Base-by-base conservation (phyloP, 2,113 vertebrate species). In the Penelope pileata region DNA sequence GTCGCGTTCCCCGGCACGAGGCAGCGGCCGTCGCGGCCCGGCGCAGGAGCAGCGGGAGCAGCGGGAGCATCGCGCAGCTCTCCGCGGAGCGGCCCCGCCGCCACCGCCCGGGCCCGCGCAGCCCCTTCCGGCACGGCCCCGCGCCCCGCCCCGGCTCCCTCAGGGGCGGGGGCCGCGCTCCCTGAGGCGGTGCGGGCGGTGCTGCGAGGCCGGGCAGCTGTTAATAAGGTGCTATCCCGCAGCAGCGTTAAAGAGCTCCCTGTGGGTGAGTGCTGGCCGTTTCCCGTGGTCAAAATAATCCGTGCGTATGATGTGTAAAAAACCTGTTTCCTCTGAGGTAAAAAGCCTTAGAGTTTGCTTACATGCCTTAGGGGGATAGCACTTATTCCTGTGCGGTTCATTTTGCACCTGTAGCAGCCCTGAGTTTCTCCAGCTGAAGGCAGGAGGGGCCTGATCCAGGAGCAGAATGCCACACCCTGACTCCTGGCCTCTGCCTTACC, bases 221-320 rank as follows among this genome's bases (percentile, higher is more conserved):
- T 4, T 0, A 3, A 2, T 8, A 6, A 12, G 22, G 0, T 40
- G 16, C 48, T 27, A 0, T 0, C 7, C 4, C 0, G 32, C 8
- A 22, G 2, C 59, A 27, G 3, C 27, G 3, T 0, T 0, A 14
- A 7, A 4, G 17, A 0, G 51, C 3, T 8, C 8, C 1, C 4
- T 1, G 0, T 1, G 1, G 38, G n/a, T 13, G 10, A 0, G 7
- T 2, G 3, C 7, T 56, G 1, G 3, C 5, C 24, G 0, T 59
- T 66, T 15, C 2, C 3, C 13, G 1, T 3, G 13, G 27, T 26
- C 30, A 3, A 9, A 27, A 23, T 30, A 10, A 24, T 8, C 4
- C 3, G 23, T 1, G 1, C 2, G 75, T 26, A 9, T 12, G 24
- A 12, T 38, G 18, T 53, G 15, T 9, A 3, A n/a, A 27, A 84